Evolutionary conservation across 2,797 vertebrate species (phyloP).

Genomic region (Acridotheres tristis): DNA sequence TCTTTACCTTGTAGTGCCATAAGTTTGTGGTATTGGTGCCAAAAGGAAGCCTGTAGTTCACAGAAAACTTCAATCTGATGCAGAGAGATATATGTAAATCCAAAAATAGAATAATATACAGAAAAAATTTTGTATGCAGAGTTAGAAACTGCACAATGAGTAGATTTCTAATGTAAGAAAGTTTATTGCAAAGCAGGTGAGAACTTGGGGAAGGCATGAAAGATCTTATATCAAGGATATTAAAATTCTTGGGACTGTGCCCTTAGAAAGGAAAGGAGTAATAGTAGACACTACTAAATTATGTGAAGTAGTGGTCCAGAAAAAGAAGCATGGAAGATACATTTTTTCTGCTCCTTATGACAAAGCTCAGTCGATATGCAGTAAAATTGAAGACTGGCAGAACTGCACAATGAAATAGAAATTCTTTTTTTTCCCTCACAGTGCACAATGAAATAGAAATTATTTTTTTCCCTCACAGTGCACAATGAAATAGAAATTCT

Average conservation of each 20-base stretch:
- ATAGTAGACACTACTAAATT: not conserved
- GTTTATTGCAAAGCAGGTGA: not conserved
- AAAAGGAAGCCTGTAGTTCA: not conserved
- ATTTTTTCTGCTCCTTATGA: not conserved
- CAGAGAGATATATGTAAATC: not conserved
- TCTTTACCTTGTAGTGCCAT: not conserved
- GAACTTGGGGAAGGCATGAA: accelerated
- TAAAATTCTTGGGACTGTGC: not conserved
- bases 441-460: not conserved
- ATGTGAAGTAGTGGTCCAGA: not conserved
- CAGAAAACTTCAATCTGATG: not conserved
- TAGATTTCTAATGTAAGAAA: not conserved
- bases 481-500: not conserved
- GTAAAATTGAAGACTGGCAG: not conserved
- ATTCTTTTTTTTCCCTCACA: not conserved
- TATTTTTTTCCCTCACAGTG: not conserved
- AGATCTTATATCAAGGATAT: not conserved
- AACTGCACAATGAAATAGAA: not conserved
- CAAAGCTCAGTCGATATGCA: accelerated
- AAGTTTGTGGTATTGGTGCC: not conserved
- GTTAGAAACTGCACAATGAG: not conserved
- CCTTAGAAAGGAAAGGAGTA: not conserved
- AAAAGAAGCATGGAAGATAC: not conserved
- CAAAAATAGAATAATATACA: not conserved
- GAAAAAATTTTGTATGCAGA: not conserved